phyloP scores from a whole-genome alignment of 2,888 invertebrate species.

The Brachycybe producta region DNA sequence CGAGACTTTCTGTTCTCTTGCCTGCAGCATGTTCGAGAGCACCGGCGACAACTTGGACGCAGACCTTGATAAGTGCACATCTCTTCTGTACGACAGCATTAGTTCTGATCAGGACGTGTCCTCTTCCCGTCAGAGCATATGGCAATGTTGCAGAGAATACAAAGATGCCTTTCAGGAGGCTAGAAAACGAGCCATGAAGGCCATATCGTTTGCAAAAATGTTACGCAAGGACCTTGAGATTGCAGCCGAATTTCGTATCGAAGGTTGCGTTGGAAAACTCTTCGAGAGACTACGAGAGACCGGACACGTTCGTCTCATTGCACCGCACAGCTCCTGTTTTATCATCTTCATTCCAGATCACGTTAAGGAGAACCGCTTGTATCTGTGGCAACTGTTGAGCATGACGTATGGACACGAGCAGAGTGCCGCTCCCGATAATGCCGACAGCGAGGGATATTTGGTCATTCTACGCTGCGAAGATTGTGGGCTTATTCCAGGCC shows the following conservation, averaged over 20 bases:
- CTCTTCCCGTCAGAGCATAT: constrained; percentile 40
- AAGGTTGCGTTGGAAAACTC: constrained; percentile 35
- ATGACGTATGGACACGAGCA: constrained; percentile 37
- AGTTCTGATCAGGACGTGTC: constrained; percentile 14
- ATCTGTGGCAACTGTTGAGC: constrained; percentile 36
- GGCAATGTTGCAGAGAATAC: constrained; percentile 58
- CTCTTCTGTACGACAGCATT: constrained; percentile 30
- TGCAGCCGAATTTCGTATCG: constrained; percentile 37
- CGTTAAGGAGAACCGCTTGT: constrained; percentile 30
- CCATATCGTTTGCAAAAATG: constrained; percentile 66
- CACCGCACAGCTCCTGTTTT: constrained; percentile 33
- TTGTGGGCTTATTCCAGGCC: constrained; percentile 21
- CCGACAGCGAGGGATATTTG: constrained; percentile 29
- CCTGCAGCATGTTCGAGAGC: constrained; percentile 40
- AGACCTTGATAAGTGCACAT: constrained; percentile 34
- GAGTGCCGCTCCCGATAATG: constrained; percentile 5
- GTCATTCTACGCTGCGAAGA: constrained; percentile 29
- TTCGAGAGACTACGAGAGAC: constrained; percentile 36
- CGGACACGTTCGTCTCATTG: constrained; percentile 35
- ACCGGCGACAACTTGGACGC: constrained; percentile 40
- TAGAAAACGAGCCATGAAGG: constrained; percentile 63
- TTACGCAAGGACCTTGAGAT: constrained; percentile 52
- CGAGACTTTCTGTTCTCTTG: constrained; percentile 52
- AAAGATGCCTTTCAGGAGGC: constrained; percentile 65
- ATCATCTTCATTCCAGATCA: constrained; percentile 36